Conservation (phyloP, 30 jellyfish, hydroid and myxozoan species). For the Aurelia coerulea region DNA sequence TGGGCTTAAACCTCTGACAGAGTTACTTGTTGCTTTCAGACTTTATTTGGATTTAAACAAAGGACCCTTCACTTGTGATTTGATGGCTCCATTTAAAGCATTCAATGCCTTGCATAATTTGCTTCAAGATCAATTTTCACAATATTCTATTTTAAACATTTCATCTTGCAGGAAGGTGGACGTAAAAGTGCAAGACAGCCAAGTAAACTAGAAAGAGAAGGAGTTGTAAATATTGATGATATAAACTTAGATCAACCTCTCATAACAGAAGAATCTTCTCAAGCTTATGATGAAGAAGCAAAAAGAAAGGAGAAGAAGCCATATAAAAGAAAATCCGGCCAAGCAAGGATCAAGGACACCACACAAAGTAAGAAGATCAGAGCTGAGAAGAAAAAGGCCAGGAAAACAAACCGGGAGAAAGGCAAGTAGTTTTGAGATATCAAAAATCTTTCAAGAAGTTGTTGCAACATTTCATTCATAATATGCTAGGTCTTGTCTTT, state of each 20-base stretch:
- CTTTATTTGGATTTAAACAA: no score
- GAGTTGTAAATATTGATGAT: slow-evolving; percentile 87
- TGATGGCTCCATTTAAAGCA: no score
- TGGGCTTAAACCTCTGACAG: no score
- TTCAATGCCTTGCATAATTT: no score
- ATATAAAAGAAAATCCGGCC: slow-evolving; percentile 61
- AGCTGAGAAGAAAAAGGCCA: slow-evolving; percentile 73
- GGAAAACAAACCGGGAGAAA: slow-evolving; percentile 32
- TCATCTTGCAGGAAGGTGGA: slow-evolving; percentile 85
- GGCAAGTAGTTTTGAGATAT: not conserved
- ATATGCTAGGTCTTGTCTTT: no score
- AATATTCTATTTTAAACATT: no score
- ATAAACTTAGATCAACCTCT: slow-evolving; percentile 81
- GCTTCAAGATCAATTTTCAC: no score
- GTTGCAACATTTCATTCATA: no score
- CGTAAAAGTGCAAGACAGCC: slow-evolving; percentile 91
- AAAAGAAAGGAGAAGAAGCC: slow-evolving; percentile 59
- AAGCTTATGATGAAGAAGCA: slow-evolving; percentile 24
- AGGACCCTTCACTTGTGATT: no score
- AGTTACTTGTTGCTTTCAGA: no score
- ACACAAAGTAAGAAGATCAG: slow-evolving; percentile 76
- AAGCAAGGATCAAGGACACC: slow-evolving; percentile 86
- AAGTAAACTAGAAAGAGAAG: slow-evolving; percentile 82
- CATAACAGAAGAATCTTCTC: slow-evolving; percentile 58
- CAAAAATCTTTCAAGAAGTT: no score